phyloP scores from a whole-genome alignment of 2,113 vertebrate species.

The Myotis yumanensis region DNA sequence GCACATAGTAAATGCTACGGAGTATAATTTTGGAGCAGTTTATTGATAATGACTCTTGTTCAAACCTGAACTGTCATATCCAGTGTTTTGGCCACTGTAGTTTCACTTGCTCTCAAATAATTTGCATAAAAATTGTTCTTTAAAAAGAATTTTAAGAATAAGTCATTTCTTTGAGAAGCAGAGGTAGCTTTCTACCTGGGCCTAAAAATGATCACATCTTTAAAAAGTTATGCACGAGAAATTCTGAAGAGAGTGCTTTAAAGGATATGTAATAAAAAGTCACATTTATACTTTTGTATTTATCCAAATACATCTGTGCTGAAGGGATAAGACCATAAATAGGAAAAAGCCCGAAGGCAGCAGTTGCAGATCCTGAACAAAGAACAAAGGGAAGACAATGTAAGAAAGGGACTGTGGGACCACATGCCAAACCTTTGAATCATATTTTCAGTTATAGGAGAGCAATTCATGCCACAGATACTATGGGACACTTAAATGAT shows the following conservation, averaged over 20 bases:
- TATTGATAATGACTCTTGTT: not conserved
- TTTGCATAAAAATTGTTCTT: not conserved
- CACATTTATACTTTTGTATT: not conserved
- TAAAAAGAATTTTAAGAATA: not conserved
- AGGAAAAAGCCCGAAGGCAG: slow-evolving; percentile 45
- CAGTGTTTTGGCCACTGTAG: not conserved
- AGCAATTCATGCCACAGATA: not conserved
- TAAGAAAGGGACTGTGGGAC: not conserved
- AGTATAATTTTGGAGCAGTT: not conserved
- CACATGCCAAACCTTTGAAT: not conserved
- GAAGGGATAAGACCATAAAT: slow-evolving; percentile 46
- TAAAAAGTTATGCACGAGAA: not conserved
- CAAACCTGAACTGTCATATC: not conserved
- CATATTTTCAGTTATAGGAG: not conserved
- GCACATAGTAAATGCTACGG: not conserved
- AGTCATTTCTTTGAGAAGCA: not conserved
- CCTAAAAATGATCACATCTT: slow-evolving; percentile 31
- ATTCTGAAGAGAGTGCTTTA: not conserved
- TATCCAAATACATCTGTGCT: not conserved
- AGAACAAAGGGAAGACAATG: not conserved
- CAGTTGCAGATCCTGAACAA: slow-evolving; percentile 14
- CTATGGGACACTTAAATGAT: not conserved
- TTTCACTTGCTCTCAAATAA: not conserved
- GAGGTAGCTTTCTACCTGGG: not conserved
- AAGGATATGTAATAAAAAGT: slow-evolving; percentile 33